Evolutionary conservation across 2,888 invertebrate species (phyloP).

Genomic region (Meteorus colon): DNA sequence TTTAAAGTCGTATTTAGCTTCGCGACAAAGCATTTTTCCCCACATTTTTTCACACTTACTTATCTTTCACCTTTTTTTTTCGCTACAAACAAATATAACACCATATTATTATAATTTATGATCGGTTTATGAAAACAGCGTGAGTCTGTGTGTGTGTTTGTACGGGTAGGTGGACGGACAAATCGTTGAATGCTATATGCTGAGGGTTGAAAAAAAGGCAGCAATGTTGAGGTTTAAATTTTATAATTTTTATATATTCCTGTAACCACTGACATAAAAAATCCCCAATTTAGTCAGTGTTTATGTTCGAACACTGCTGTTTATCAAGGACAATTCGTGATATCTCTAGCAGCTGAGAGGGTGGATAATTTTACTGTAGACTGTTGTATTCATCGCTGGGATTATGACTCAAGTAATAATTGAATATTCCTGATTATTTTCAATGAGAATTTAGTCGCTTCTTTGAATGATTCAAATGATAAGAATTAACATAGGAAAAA

Average conservation of each 20-base stretch:
- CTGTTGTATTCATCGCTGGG: no score
- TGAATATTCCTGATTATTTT: no score
- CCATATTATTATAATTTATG: constrained; percentile 48
- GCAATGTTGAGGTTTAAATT: constrained; percentile 1
- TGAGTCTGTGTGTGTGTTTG: constrained; percentile 14
- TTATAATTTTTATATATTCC: neutral
- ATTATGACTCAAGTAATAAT: no score
- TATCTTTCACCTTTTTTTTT: constrained; percentile 32
- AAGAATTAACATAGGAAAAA: neutral
- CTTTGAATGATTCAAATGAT: neutral
- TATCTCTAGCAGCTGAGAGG: no score
- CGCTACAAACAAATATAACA: neutral
- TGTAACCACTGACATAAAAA: no score
- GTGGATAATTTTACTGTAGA: no score
- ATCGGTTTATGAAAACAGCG: constrained; percentile 47
- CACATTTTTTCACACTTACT: constrained; percentile 22
- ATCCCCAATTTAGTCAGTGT: no score
- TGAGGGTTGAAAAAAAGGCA: neutral
- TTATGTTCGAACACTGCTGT: no score
- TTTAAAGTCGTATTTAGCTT: constrained; percentile 42
- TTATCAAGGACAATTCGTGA: no score
- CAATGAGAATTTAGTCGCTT: no score
- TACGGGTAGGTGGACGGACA: neutral
- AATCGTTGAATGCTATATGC: neutral
- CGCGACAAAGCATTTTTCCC: constrained; percentile 39